phyloP scores from a whole-genome alignment of 2,113 vertebrate species.

The Podiceps cristatus region DNA sequence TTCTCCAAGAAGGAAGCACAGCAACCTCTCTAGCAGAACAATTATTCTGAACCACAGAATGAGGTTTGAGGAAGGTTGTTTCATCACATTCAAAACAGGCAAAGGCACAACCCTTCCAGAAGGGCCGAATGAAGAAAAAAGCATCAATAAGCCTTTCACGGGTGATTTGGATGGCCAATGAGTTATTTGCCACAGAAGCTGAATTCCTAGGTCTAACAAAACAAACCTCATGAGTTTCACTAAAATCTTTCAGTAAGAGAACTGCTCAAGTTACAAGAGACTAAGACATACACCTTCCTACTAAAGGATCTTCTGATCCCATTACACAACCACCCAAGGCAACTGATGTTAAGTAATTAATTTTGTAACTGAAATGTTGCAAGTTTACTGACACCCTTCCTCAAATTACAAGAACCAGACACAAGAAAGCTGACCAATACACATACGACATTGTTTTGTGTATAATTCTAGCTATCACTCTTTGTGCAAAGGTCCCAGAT shows the following conservation, averaged over 20 bases:
- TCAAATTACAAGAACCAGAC: conserved; percentile 3
- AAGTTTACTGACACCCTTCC: conserved; percentile 19
- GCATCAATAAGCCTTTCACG: neutral
- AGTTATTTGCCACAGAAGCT: neutral
- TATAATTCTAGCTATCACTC: neutral
- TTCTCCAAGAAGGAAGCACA: neutral
- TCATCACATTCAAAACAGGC: neutral
- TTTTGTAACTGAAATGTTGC: conserved; percentile 62
- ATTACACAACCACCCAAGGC: neutral
- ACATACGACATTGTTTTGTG: neutral
- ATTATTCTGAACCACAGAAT: neutral
- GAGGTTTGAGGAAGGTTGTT: neutral
- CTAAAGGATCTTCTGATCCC: neutral
- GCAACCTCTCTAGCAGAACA: neutral
- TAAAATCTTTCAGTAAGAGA: neutral
- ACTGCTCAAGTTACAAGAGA: neutral
- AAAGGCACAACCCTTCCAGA: neutral
- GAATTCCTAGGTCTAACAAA: neutral
- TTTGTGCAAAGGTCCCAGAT: neutral
- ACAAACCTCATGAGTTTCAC: neutral
- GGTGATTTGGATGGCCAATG: neutral
- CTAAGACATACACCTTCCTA: neutral
- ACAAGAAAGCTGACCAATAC: neutral
- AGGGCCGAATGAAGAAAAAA: neutral
- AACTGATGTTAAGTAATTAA: conserved; percentile 45